phyloP scores from a whole-genome alignment of 2,888 invertebrate species.

The Deladenus siricidicola region DNA sequence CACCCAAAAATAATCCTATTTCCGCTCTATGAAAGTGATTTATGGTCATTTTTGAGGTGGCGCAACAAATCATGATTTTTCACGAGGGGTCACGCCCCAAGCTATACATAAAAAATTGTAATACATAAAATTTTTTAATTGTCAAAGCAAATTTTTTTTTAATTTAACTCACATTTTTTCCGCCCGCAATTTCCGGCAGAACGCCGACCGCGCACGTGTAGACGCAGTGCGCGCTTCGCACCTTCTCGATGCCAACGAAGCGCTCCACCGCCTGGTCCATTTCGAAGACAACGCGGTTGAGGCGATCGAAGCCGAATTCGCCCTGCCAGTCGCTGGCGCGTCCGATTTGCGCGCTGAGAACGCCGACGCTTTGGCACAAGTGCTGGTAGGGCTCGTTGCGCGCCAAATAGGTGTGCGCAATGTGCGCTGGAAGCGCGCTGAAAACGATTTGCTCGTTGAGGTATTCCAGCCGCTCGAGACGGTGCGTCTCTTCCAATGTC shows the following conservation, averaged over 20 bases:
- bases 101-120: too few species aligned
- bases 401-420: slow-evolving; percentile 34
- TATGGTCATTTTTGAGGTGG: too few species aligned
- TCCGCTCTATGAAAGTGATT: too few species aligned
- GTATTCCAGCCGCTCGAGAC: slow-evolving; percentile 29
- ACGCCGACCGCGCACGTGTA: slow-evolving; percentile 50
- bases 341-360: slow-evolving; percentile 25
- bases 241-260: slow-evolving; percentile 44
- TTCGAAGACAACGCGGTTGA: slow-evolving; percentile 24
- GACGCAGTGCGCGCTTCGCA: slow-evolving; percentile 42
- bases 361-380: slow-evolving; percentile 32
- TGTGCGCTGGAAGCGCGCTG: slow-evolving; percentile 46
- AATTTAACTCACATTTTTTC: not conserved
- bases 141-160: too few species aligned
- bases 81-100: too few species aligned
- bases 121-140: too few species aligned
- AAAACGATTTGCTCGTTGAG: slow-evolving; percentile 43
- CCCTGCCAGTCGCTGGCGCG: slow-evolving; percentile 29
- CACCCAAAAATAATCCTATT: too few species aligned
- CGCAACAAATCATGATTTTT: too few species aligned
- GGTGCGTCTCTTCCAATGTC: slow-evolving; percentile 22
- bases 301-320: slow-evolving; percentile 28
- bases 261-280: not conserved
- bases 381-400: slow-evolving; percentile 34
- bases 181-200: slow-evolving; percentile 36